A percentile compares a stretch with the other conserved stretches of the same genome.
Evolutionary conservation across 2,888 invertebrate genomes (phyloP).

Genomic region (Metacarcinus magister): DNA sequence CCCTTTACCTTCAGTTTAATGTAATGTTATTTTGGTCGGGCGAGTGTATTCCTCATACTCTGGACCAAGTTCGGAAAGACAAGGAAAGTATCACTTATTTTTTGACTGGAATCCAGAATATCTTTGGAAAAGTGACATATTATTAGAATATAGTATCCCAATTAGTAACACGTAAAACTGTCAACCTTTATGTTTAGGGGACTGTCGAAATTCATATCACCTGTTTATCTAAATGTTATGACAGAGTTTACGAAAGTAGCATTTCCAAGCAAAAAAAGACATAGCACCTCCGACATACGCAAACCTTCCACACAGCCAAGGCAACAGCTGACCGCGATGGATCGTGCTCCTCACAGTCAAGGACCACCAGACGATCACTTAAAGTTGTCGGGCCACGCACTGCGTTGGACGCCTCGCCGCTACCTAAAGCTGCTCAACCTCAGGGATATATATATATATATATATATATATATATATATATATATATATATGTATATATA

Average conservation of each 20-base stretch:
- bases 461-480: neutral
- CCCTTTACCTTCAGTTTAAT: neutral
- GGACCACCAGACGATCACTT: neutral
- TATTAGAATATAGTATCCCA: neutral
- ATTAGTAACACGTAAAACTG: neutral
- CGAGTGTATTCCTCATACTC: neutral
- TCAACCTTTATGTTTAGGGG: neutral
- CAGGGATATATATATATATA: neutral
- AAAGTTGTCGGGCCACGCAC: conserved; percentile 26
- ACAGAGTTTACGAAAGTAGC: neutral
- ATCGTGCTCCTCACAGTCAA: neutral
- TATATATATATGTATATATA: neutral
- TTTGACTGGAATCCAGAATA: neutral
- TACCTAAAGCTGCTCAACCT: neutral
- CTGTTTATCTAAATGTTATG: neutral
- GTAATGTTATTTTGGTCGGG: neutral
- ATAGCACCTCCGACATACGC: neutral
- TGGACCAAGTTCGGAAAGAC: neutral
- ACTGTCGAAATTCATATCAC: neutral
- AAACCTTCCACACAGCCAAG: neutral
- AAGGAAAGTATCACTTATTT: neutral
- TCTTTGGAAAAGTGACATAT: neutral
- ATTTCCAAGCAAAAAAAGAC: neutral
- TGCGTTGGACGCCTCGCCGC: neutral
- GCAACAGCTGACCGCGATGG: conserved; percentile 33